Evolutionary conservation across 2,888 invertebrate genomes (phyloP).

Genomic region (Caenorhabditis doughertyi): DNA sequence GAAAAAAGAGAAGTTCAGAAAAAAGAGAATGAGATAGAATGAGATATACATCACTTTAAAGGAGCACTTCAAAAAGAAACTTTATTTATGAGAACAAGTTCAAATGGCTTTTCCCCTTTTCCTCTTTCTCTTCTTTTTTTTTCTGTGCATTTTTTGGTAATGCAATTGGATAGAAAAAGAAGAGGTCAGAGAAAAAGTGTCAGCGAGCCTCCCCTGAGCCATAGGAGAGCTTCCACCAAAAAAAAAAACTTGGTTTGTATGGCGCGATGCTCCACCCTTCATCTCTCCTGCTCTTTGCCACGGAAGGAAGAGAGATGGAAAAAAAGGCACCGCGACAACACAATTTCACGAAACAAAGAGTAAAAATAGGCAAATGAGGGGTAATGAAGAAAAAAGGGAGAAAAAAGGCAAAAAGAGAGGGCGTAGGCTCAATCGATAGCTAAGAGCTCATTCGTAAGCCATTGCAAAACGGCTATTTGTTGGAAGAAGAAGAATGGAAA

Average conservation of each 20-base stretch:
- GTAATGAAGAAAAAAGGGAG: conserved; percentile 46
- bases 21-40: conserved; percentile 28
- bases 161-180: conserved; percentile 54
- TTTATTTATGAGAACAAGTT: conserved; percentile 61
- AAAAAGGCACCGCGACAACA: conserved; percentile 21
- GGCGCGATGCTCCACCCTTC: conserved; percentile 20
- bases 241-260: conserved; percentile 33
- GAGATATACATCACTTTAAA: conserved; percentile 47
- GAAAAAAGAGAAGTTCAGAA: background rate
- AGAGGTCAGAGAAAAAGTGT: conserved; percentile 61
- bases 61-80: conserved; percentile 56
- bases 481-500: conserved; percentile 4
- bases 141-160: conserved; percentile 44
- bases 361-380: conserved; percentile 58
- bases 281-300: conserved; percentile 22
- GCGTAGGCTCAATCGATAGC: conserved; percentile 51
- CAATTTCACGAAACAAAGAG: conserved; percentile 57
- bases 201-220: conserved; percentile 43
- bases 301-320: background rate
- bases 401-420: conserved; percentile 7
- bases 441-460: conserved; percentile 58
- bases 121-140: conserved; percentile 21
- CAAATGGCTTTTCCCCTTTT: conserved; percentile 26
- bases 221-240: conserved; percentile 1
- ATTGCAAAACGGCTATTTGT: conserved; percentile 51